Base-by-base conservation (phyloP, 2,888 invertebrate genomes). In the Drosophila niveifrons region DNA sequence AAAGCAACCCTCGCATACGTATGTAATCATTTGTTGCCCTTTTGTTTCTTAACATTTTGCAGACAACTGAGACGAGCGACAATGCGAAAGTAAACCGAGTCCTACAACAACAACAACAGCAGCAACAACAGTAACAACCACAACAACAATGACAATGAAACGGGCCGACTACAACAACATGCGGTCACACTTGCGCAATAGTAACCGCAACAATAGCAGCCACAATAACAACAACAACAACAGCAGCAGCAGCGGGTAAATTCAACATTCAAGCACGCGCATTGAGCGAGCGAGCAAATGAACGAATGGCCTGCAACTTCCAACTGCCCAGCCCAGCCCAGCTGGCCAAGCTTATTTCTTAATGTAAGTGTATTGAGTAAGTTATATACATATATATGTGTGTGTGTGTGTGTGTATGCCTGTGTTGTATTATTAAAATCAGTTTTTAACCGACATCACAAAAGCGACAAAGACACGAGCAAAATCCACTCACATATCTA, bases 211-310 rank as follows among this genome's bases (percentile, higher is more conserved):
- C 62, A 72, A 48, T 58, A 70, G n/a, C 36, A 36, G 36, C 36
- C 36, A 36, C 36, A 11, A n/a, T 3, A 11, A n/a, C 36, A 4
- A 36, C 34, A 3, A 34, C 61, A 62, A 43, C 58, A 58, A 51
- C 67, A 62, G 53, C 57, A 43, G 65, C 48, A 39, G 46, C 39
- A 44, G 44, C 36, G 36, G n/a, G 3, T 52, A 64, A 18, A 71
- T 71, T 70, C 69, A 71, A 62, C 87, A 83, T 78, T 81, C 82
- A 72, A 86, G 77, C 82, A 85, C 86, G 82, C 88, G 80, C 86
- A 82, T 66, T 85, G 88, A 81, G 71, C 82, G 34, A 34, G 34
- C 36, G n/a, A 31, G 31, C 31, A 10, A 36, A n/a, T 78, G 85
- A 81, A 71, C 78, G 58, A 80, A 57, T 59, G 34, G 11, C 11